Conservation (phyloP, 2,888 invertebrate genomes). For the Meiosimyza platycephala region DNA sequence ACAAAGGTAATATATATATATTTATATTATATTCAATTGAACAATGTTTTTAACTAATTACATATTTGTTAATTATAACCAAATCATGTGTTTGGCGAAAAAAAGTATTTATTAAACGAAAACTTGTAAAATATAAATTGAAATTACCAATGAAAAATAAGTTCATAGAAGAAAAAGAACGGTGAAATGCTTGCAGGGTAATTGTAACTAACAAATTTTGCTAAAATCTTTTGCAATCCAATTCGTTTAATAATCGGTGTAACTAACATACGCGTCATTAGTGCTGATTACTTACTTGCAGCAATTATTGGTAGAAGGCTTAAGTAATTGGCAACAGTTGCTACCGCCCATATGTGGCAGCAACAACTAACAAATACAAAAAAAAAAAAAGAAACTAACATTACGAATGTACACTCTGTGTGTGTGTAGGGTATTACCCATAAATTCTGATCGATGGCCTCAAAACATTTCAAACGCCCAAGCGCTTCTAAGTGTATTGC, state of each 20-base stretch:
- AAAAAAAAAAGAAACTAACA: neutral
- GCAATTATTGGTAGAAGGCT: slow-evolving; percentile 42
- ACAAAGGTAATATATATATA: neutral
- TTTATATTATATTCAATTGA: too few species aligned
- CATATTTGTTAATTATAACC: neutral
- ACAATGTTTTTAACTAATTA: too few species aligned
- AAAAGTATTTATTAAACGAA: too few species aligned
- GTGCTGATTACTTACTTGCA: slow-evolving; percentile 42
- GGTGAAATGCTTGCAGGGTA: too few species aligned
- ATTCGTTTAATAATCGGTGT: slow-evolving; percentile 13
- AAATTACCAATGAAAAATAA: too few species aligned
- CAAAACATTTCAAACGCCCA: slow-evolving; percentile 12
- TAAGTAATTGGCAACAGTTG: slow-evolving; percentile 24
- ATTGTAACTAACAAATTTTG: too few species aligned
- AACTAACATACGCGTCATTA: slow-evolving; percentile 36
- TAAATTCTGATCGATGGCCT: slow-evolving; percentile 32
- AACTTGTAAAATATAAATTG: too few species aligned
- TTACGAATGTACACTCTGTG: neutral
- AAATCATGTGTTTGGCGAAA: neutral
- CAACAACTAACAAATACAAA: slow-evolving; percentile 6
- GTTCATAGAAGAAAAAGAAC: too few species aligned
- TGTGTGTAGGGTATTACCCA: neutral
- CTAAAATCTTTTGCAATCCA: neutral
- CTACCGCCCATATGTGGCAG: neutral
- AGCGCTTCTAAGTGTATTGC: neutral